Evolutionary conservation across 2,797 vertebrate species (phyloP).

Genomic region (Chelonia mydas): DNA sequence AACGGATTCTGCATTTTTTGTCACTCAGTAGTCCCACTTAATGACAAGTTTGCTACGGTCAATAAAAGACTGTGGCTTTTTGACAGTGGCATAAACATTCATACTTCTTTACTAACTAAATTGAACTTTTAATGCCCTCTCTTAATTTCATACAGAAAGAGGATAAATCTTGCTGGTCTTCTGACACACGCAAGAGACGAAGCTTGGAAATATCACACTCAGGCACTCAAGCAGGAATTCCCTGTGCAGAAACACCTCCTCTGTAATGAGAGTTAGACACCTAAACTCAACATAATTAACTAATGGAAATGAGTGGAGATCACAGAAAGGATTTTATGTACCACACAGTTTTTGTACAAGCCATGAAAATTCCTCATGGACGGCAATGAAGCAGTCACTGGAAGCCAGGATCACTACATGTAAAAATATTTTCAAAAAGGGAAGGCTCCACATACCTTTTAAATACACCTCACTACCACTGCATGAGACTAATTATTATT

Average conservation of each 20-base stretch:
- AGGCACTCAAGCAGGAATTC: neutral
- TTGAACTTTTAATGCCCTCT: neutral
- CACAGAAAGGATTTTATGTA: conserved; percentile 19
- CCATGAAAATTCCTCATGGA: conserved; percentile 46
- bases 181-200: conserved; percentile 26
- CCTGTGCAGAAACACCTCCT: conserved; percentile 25
- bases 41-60: neutral
- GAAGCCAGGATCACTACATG: conserved; percentile 24
- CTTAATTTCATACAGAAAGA: conserved; percentile 16
- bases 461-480: neutral
- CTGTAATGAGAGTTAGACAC: neutral
- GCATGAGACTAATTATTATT: conserved; percentile 8
- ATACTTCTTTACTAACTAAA: conserved; percentile 7
- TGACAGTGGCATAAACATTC: conserved; percentile 33
- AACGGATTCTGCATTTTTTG: neutral
- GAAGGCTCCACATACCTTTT: conserved; percentile 23
- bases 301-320: conserved; percentile 9
- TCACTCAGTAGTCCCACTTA: conserved; percentile 52
- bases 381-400: conserved; percentile 23
- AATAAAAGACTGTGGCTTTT: neutral
- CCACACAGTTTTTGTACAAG: conserved; percentile 14
- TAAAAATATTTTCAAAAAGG: neutral
- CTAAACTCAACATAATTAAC: conserved; percentile 36
- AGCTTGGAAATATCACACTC: conserved; percentile 40
- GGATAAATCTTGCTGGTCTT: neutral